A percentile compares a stretch with the other conserved stretches of the same genome.
These are phyloP conservation scores for Rallus crepitans DNA, from an alignment of 2,797 vertebrate species.

Conservation along the genomic window DNA sequence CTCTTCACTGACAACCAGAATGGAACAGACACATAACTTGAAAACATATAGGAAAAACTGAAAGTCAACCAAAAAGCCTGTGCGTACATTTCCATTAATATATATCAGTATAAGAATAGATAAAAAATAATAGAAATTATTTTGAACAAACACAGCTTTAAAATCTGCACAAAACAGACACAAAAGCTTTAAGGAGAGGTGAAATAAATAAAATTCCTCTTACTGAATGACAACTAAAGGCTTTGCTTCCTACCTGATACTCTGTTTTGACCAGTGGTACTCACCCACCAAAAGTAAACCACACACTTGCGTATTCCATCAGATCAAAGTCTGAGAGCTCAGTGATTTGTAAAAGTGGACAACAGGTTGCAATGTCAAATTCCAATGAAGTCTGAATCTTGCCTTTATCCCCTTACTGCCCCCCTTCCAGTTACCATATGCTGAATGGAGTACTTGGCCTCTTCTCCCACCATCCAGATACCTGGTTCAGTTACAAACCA, in stretches of 20 bases:
- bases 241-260: not conserved
- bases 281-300: not conserved
- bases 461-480: not conserved
- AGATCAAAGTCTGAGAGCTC: not conserved
- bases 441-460: not conserved
- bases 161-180: not conserved
- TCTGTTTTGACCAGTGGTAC: not conserved
- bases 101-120: not conserved
- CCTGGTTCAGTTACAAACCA: not conserved
- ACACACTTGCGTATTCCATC: not conserved
- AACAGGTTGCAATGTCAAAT: not conserved
- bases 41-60: constrained; percentile 28
- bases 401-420: not conserved
- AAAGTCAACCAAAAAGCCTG: not conserved
- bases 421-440: not conserved
- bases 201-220: not conserved
- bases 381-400: not conserved
- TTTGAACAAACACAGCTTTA: not conserved
- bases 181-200: not conserved
- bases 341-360: not conserved
- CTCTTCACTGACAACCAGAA: not conserved
- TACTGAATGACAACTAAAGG: not conserved
- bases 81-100: not conserved
- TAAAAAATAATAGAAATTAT: not conserved
- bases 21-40: not conserved